Evolutionary conservation across 2,113 vertebrate species (phyloP).

Genomic region (Brachyhypopomus occidentalis): DNA sequence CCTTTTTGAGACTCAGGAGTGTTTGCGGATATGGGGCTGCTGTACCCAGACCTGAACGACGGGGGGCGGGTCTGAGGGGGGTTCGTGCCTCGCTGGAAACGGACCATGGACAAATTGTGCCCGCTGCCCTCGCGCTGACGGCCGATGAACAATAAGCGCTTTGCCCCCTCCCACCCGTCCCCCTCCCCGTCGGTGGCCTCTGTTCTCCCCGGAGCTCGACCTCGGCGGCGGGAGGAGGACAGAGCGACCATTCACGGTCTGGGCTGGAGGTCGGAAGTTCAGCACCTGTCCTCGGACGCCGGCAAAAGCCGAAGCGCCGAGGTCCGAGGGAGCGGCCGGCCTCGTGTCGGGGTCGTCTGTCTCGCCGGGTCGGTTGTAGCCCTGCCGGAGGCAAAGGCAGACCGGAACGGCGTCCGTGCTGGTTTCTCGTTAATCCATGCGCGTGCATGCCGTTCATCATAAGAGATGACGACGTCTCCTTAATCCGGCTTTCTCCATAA

Average conservation of each 20-base stretch:
- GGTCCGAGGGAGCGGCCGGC: too few species aligned
- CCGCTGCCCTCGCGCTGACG: not conserved
- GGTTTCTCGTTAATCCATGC: too few species aligned
- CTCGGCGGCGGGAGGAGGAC: not conserved
- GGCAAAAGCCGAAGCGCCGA: not conserved
- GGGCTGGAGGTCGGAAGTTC: conserved; percentile 29
- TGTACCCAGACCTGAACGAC: not conserved
- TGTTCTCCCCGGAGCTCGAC: too few species aligned
- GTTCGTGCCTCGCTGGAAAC: conserved; percentile 4
- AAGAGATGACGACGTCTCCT: too few species aligned
- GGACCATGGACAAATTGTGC: conserved; percentile 11
- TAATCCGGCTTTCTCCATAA: too few species aligned
- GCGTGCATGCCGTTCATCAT: too few species aligned
- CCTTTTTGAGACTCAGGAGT: conserved; percentile 9
- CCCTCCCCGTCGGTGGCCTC: too few species aligned
- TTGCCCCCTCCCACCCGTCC: not conserved
- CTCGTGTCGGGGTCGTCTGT: not conserved
- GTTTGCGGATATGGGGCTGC: conserved; percentile 23
- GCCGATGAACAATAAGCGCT: not conserved
- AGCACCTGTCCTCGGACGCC: conserved; percentile 1
- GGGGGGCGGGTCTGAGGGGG: not conserved
- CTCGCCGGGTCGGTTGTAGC: not conserved
- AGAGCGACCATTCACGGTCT: conserved; percentile 14
- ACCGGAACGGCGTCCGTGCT: not conserved
- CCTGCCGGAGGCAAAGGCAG: not conserved